phyloP scores from a whole-genome alignment of 2,888 invertebrate species.

The Scelioninae gen. 1 region DNA sequence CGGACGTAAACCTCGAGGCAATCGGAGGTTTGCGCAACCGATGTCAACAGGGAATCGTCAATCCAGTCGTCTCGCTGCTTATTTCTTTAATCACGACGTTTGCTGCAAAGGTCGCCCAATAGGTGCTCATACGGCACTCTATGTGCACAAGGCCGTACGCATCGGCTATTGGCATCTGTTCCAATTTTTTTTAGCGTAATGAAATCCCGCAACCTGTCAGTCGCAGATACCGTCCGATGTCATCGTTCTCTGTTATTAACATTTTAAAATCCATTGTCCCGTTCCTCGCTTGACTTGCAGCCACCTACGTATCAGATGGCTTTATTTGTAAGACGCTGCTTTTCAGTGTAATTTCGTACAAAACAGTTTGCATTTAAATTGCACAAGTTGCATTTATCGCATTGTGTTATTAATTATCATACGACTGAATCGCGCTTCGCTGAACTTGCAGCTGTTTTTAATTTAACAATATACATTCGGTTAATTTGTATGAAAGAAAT shows the following conservation, averaged over 20 bases:
- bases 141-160: slow-evolving; percentile 62
- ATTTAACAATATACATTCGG: slow-evolving; percentile 12
- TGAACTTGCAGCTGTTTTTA: slow-evolving; percentile 17
- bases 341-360: slow-evolving; percentile 15
- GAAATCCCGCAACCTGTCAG: slow-evolving; percentile 66
- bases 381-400: slow-evolving; percentile 1
- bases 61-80: slow-evolving; percentile 49
- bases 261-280: slow-evolving; percentile 36
- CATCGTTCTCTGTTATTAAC: slow-evolving; percentile 44
- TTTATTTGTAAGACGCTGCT: slow-evolving; percentile 10
- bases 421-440: slow-evolving; percentile 11
- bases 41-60: slow-evolving; percentile 70
- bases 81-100: slow-evolving; percentile 52
- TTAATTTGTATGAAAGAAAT: slow-evolving; percentile 6
- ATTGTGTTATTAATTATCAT: slow-evolving; percentile 25
- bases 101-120: slow-evolving; percentile 53
- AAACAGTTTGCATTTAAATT: slow-evolving; percentile 1
- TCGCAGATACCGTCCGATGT: slow-evolving; percentile 55
- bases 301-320: slow-evolving; percentile 9
- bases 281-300: slow-evolving; percentile 15
- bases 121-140: slow-evolving; percentile 51
- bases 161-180: slow-evolving; percentile 55
- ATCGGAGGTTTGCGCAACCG: slow-evolving; percentile 69
- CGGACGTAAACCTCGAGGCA: slow-evolving; percentile 54
- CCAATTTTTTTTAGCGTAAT: slow-evolving; percentile 74